A percentile compares a stretch with the other conserved stretches of the same genome.
Evolutionary conservation across 2,113 vertebrate genomes (phyloP).

Genomic region (Nesogale talazaci): DNA sequence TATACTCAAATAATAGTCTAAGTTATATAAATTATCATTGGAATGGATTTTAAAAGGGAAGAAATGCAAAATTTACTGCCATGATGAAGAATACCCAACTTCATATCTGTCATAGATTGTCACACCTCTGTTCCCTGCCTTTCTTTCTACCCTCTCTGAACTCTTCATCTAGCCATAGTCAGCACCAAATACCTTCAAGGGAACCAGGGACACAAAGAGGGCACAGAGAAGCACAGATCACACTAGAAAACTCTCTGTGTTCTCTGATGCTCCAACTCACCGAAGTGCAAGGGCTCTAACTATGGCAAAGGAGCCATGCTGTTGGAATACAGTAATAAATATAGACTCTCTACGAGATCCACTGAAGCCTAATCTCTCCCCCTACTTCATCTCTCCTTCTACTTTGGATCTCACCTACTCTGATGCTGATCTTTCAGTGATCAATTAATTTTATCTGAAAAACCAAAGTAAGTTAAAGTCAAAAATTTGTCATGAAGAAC

Average conservation of each 20-base stretch:
- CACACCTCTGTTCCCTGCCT: background rate
- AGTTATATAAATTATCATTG: background rate
- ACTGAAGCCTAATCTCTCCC: background rate
- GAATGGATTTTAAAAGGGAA: background rate
- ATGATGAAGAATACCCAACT: background rate
- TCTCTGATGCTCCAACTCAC: background rate
- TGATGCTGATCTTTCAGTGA: background rate
- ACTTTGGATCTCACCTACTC: background rate
- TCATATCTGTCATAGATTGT: background rate
- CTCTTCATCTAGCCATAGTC: background rate
- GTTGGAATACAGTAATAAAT: background rate
- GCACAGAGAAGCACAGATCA: background rate
- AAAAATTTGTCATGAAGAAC: background rate
- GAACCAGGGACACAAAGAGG: background rate
- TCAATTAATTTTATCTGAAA: background rate
- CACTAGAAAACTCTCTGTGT: background rate
- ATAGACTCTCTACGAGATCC: background rate
- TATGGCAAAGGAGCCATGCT: no score
- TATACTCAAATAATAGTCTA: slow-evolving; percentile 18
- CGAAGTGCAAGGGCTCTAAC: background rate
- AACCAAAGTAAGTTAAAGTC: background rate
- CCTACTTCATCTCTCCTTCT: background rate
- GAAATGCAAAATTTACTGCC: background rate
- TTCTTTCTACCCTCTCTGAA: background rate
- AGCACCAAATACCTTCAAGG: background rate